Evolutionary conservation across 2,797 vertebrate genomes (phyloP).

Genomic region (Spinus pinus): DNA sequence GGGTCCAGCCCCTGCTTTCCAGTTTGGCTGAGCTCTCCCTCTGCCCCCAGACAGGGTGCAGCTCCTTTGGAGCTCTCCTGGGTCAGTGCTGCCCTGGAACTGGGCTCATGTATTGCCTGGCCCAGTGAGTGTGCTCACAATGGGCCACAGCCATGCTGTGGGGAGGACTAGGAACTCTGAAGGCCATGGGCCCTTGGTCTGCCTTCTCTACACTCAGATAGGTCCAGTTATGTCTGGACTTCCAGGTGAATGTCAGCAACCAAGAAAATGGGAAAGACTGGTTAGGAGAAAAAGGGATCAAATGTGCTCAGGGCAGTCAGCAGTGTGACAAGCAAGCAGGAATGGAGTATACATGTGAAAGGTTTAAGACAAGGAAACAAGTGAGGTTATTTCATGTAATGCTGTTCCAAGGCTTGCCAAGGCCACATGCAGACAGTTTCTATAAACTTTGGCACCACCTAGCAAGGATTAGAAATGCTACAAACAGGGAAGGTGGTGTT

Average conservation of each 20-base stretch:
- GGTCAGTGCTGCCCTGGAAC: background rate
- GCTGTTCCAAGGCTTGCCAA: background rate
- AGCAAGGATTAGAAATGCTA: background rate
- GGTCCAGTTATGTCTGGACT: background rate
- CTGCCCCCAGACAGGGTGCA: background rate
- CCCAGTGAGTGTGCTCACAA: accelerated
- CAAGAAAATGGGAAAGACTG: background rate
- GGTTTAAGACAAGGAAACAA: background rate
- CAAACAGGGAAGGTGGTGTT: background rate
- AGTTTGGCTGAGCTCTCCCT: background rate
- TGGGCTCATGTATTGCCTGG: background rate
- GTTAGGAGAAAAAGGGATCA: background rate
- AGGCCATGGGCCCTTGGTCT: background rate
- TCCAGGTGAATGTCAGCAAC: background rate
- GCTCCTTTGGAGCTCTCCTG: background rate
- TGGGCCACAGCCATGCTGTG: accelerated
- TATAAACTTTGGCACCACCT: background rate
- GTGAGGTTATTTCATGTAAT: background rate
- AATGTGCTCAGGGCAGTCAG: background rate
- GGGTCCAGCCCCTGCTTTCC: background rate
- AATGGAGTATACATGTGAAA: background rate
- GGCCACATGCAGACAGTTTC: background rate
- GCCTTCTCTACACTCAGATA: background rate
- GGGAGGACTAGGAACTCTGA: background rate
- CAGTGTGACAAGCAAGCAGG: background rate